Base-by-base conservation (phyloP, 2,888 invertebrate species). In the Tillus elongatus region DNA sequence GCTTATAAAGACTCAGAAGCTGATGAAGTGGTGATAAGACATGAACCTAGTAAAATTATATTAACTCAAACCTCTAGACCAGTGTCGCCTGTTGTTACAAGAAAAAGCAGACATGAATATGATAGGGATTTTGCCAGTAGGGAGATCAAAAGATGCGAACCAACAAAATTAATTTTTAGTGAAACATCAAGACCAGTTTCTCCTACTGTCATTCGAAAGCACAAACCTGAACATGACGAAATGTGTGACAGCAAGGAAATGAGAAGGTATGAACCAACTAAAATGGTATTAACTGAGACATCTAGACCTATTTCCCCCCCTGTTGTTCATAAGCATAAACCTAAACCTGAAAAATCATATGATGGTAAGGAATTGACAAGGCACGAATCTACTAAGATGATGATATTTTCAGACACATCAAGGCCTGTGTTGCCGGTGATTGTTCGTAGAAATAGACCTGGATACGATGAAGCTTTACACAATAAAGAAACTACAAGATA, bases 21-120 rank as follows among this genome's bases (percentile, higher is more conserved):
- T 6, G n/a, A n/a, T n/a, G n/a, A n/a, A n/a, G n/a, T n/a, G n/a
- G n/a, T n/a, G n/a, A n/a, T n/a, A n/a, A n/a, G n/a, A n/a, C n/a
- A n/a, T n/a, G 9, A 79, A 11, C 76, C 79, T 2, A 67, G 70
- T 40, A 75, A 72, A 59, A 60, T 71, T 9, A 66, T 64, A 50
- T 70, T 67, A 59, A 72, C 68, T 30, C 71, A 70, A 61, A 63
- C 68, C 6, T 58, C 57, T 34, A 55, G 66, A 40, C 64, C 67
- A n/a, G 50, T 64, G 16, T 68, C 69, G 30, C 67, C 69, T 6
- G 64, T 63, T 52, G 45, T 63, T 29, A 53, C 27, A 52, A 35
- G 46, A 27, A 64, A 56, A 50, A 49, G 38, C 2, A 30, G 37
- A 28, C n/a, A n/a, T n/a, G n/a, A n/a, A n/a, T n/a, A n/a, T n/a